Base-by-base conservation (phyloP, 2,113 vertebrate genomes). In the Gymnarchus niloticus region DNA sequence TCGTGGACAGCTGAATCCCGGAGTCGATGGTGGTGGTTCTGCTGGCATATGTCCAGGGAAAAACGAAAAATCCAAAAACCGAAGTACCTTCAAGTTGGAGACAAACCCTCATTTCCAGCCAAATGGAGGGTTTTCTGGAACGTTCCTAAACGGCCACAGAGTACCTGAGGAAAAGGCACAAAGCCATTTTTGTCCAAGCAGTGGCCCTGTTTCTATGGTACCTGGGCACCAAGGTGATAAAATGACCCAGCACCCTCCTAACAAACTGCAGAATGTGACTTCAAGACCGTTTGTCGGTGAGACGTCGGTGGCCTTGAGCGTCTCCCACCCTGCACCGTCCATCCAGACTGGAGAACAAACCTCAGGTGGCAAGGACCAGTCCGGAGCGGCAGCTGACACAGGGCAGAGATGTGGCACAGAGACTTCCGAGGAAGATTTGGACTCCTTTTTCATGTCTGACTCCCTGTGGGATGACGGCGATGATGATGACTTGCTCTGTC, bases 401-500 rank as follows among this genome's bases (percentile, higher is more conserved):
- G 88, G 37, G 10, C 23, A 28, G 7, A 14, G 2, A 9, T 81
- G 65, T 59, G 83, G 23, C 21, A 6, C n/a, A 2, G 86, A 89
- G 48, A n/a, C 89, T 33, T 86, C 49, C 4, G 89, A 92, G 0
- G 90, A 92, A 0, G 91, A 94, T 23, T 83, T 94, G 90, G 88
- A 92, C 46, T 65, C 77, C 0, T 69, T 93, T 61, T 94, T 94
- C 82, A 87, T 86, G 0, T 94, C 94, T 0, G 90, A 95, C 14
- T 92, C 89, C 48, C 90, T 94, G 54, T 98, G 97, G 97, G 97
- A 95, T 83, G 92, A 94, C 48, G 89, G 81, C 3, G 95, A 96
- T 1, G 97, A 99, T 8, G 95, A 98, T 85, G 93, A 96, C 83
- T 90, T 99, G 87, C 88, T 99, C n/a, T 97, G 96, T 89, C 94